Evolutionary conservation across 2,113 vertebrate species (phyloP).

Genomic region (Poeciliopsis prolifica): DNA sequence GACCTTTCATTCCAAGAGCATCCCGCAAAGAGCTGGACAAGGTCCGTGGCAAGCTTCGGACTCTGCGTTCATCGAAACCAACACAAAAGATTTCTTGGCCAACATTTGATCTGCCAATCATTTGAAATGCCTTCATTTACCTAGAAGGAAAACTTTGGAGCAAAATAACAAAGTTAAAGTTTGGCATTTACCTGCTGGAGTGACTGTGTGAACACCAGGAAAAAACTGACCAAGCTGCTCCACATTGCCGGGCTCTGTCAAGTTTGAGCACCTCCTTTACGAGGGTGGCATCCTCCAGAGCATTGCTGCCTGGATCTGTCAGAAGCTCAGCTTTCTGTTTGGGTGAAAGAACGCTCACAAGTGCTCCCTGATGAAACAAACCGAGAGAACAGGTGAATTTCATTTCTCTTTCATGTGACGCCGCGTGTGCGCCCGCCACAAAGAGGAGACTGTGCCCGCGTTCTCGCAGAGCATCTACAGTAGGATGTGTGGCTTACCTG

Average conservation of each 20-base stretch:
- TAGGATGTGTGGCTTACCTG: no score
- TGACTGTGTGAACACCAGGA: conserved; percentile 15
- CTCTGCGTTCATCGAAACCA: not conserved
- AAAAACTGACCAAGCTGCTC: conserved; percentile 34
- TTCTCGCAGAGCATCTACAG: no score
- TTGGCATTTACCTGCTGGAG: conserved; percentile 27
- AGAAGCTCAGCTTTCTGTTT: conserved; percentile 45
- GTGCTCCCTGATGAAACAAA: conserved; percentile 19
- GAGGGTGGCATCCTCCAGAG: conserved; percentile 27
- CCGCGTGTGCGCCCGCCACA: no score
- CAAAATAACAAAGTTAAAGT: not conserved
- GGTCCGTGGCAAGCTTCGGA: not conserved
- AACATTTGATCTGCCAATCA: not conserved
- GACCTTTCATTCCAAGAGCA: no score
- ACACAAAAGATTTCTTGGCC: not conserved
- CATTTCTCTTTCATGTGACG: no score
- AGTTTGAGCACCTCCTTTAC: conserved; percentile 35
- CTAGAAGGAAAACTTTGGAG: accelerated
- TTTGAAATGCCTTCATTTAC: not conserved
- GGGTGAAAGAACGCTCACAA: conserved; percentile 35
- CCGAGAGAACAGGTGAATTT: not conserved
- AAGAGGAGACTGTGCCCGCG: no score
- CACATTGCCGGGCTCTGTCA: conserved; percentile 7
- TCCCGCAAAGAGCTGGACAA: not conserved
- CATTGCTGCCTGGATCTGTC: conserved; percentile 23